Conservation (phyloP, 2,888 invertebrate species). For the Agonopterix heracliana region DNA sequence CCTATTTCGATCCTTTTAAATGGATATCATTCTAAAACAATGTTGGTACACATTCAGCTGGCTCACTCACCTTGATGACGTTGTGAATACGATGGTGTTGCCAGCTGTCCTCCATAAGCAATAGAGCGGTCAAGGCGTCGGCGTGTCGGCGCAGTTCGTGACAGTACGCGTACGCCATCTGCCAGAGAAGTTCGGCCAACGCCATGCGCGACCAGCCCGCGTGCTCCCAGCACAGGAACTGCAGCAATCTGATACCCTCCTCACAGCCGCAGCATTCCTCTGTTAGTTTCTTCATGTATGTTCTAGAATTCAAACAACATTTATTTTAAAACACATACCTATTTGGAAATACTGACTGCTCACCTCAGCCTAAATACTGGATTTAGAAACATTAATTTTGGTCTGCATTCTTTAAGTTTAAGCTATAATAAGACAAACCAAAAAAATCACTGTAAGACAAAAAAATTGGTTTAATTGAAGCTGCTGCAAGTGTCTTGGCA, state of each 20-base stretch:
- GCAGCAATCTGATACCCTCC: slow-evolving; percentile 91
- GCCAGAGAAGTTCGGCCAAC: slow-evolving; percentile 93
- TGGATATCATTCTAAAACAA: too few species aligned
- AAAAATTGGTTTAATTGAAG: too few species aligned
- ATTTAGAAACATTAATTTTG: too few species aligned
- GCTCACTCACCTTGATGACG: slow-evolving; percentile 85
- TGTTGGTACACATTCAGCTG: not conserved
- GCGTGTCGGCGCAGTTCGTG: slow-evolving; percentile 95
- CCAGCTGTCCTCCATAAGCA: slow-evolving; percentile 96
- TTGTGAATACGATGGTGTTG: slow-evolving; percentile 95
- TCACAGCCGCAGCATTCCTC: slow-evolving; percentile 96
- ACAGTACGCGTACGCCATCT: slow-evolving; percentile 92
- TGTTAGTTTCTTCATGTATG: slow-evolving; percentile 94
- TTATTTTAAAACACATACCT: not conserved
- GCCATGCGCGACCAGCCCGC: slow-evolving; percentile 93
- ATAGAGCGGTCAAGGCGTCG: slow-evolving; percentile 89
- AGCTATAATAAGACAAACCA: too few species aligned
- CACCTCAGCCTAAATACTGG: too few species aligned
- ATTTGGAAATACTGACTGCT: not conserved
- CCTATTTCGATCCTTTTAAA: too few species aligned
- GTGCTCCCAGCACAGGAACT: slow-evolving; percentile 98
- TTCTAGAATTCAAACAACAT: slow-evolving; percentile 26
- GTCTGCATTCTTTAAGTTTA: too few species aligned
- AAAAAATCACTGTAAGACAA: too few species aligned
- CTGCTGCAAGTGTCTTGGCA: too few species aligned